Base-by-base conservation (phyloP, 2,113 vertebrate species). In the Hylia prasina region DNA sequence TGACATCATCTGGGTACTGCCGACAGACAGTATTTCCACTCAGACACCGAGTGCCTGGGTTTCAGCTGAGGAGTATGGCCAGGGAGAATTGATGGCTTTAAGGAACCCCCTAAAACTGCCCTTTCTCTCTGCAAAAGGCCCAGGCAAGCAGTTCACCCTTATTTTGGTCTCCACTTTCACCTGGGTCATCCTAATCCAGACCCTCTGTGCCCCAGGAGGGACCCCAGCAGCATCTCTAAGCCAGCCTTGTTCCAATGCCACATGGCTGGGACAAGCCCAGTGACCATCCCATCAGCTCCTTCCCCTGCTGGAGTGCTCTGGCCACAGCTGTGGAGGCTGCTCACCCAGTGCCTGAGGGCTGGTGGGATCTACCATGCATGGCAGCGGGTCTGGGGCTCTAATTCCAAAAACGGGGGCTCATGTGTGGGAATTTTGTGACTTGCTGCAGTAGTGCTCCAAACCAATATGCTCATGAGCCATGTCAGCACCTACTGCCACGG, bases 1-100 rank as follows among this genome's bases (percentile, higher is more conserved):
- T 97, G 51, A 96, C 94, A 94, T 97, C 94, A 96, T 94, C 91
- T 93, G 84, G 51, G 95, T 84, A 79, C 78, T 2, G 39, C 56
- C 3, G 10, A 76, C 85, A 88, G 73, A 57, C 19, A 3, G 8
- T 68, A 64, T 93, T 93, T 96, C 87, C 89, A 91, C 95, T 87
- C 57, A 93, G 81, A 82, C 91, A 64, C 48, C 3, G 19, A 87
- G 87, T 51, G 65, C 73, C 35, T 5, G 24, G 48, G 47, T 85
- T 87, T 92, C 83, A 87, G 71, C 72, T 81, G 87, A 66, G 40
- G 35, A 83, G 30, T 11, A 22, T 31, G 44, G n/a, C n/a, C 11
- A 7, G 40, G 58, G 33, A 92, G 54, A 18, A 48, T 10, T 33
- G 12, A 48, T 82, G 39, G 12, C 42, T 85, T 53, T 53, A 64